Conservation (phyloP, 2,797 vertebrate species). For the Coranthus polyacanthus region DNA sequence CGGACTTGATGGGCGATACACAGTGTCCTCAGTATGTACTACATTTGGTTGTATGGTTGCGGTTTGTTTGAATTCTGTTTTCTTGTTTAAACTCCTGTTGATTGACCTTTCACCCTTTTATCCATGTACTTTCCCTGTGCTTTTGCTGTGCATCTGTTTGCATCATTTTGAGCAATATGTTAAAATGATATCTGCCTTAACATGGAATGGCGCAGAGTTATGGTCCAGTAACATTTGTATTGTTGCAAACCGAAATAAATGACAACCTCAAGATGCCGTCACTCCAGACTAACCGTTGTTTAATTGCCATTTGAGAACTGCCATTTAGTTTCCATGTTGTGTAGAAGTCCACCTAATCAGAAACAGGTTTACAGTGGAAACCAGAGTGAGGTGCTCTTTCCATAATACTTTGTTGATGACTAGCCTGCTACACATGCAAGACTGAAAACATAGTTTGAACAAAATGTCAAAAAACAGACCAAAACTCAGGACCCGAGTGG, state of each 20-base stretch:
- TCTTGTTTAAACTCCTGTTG: constrained; percentile 9
- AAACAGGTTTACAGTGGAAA: constrained; percentile 62
- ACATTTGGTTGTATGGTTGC: constrained; percentile 15
- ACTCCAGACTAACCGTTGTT: constrained; percentile 42
- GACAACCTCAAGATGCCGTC: constrained; percentile 52
- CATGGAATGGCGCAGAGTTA: constrained; percentile 44
- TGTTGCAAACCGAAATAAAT: constrained; percentile 78
- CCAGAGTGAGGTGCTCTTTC: constrained; percentile 64
- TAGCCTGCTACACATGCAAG: constrained; percentile 40
- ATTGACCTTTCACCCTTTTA: constrained; percentile 3
- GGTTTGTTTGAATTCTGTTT: constrained; percentile 38
- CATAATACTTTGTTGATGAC: constrained; percentile 59
- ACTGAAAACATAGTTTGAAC: constrained; percentile 61
- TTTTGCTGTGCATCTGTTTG: constrained; percentile 47
- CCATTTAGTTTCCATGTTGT: constrained; percentile 45
- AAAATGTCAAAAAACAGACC: constrained; percentile 57
- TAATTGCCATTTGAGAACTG: constrained; percentile 44
- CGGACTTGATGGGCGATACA: neutral
- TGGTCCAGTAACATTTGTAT: constrained; percentile 56
- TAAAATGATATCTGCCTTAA: constrained; percentile 74
- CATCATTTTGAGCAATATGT: constrained; percentile 47
- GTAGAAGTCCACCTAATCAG: constrained; percentile 50
- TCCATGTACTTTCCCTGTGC: neutral
- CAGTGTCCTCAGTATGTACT: constrained; percentile 1
- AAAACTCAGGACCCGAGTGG: constrained; percentile 56